Conservation (phyloP, 2,113 vertebrate genomes). For the Eptesicus fuscus region DNA sequence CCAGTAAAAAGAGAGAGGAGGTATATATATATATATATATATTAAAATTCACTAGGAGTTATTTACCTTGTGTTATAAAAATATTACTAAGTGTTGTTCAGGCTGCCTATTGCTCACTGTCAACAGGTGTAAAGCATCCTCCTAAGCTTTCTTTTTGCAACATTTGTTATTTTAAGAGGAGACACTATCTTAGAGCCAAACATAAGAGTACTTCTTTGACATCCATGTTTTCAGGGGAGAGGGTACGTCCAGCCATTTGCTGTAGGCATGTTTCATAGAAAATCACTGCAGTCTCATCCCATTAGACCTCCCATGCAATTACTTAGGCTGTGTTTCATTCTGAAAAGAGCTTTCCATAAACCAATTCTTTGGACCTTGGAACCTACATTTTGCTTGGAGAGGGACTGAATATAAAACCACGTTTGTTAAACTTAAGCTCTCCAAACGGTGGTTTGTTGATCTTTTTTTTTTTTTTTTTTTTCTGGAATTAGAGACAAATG, state of each 20-base stretch:
- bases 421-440: slow-evolving; percentile 33
- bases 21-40: neutral
- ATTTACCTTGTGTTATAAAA: neutral
- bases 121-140: neutral
- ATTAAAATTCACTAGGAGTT: neutral
- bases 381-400: slow-evolving; percentile 31
- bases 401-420: neutral
- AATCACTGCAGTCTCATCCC: slow-evolving; percentile 7
- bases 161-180: neutral
- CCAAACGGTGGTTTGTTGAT: neutral
- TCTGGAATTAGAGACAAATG: slow-evolving; percentile 28
- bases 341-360: slow-evolving; percentile 51
- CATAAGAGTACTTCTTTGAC: neutral
- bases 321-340: slow-evolving; percentile 52
- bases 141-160: slow-evolving; percentile 13
- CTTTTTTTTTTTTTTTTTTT: neutral
- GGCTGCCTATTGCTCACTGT: neutral
- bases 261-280: slow-evolving; percentile 34
- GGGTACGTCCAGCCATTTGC: slow-evolving; percentile 9
- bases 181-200: neutral
- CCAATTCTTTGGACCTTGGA: neutral
- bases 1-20: neutral
- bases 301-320: slow-evolving; percentile 37
- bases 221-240: neutral
- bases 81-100: neutral